Evolutionary conservation across 2,797 vertebrate genomes (phyloP), one percentile per base, ranked within the genome.

Genomic region (Sylvia borin): DNA sequence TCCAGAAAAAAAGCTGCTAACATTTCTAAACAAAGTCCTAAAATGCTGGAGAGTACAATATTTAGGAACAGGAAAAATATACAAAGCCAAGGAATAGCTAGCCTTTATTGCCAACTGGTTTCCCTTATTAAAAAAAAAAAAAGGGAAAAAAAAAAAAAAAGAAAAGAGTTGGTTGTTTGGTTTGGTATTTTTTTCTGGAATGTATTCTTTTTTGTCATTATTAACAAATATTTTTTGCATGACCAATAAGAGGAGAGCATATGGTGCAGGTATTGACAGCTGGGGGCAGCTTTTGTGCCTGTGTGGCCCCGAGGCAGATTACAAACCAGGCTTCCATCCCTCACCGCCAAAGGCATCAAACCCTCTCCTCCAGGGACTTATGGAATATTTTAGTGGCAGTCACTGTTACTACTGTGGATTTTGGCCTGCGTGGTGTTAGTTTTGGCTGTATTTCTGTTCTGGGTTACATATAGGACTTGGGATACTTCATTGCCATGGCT

Each of bases 371-470:
- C 66, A 48, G 81, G 85, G 83, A 94, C 43, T 91, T 90, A 50
- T 0, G 42, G 92, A 94, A 75, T 93, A 80, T 91, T 95, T 91
- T 80, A 85, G 87, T 91, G 87, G 78, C 89, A 89, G 75, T 94
- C 88, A 36, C 73, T 91, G 75, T 90, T 92, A 55, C 67, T 78
- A 16, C 85, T 88, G 72, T 84, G 13, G n/a, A 68, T 89, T 89
- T 94, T 92, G 95, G 87, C 76, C 68, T 45, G 13, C 6, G 20
- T 54, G 42, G 16, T 77, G 61, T 89, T 93, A 62, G 68, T 89
- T 91, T 91, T 93, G 93, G 92, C 91, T 75, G 68, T 24, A 5
- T 85, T 91, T 96, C 68, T 88, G 13, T 89, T 91, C 78, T 92
- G 81, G 54, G 54, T 89, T 90, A 32, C 70, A 26, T 92, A 57